Evolutionary conservation across 2,888 invertebrate species (phyloP).

Genomic region (Polyploca ridens): DNA sequence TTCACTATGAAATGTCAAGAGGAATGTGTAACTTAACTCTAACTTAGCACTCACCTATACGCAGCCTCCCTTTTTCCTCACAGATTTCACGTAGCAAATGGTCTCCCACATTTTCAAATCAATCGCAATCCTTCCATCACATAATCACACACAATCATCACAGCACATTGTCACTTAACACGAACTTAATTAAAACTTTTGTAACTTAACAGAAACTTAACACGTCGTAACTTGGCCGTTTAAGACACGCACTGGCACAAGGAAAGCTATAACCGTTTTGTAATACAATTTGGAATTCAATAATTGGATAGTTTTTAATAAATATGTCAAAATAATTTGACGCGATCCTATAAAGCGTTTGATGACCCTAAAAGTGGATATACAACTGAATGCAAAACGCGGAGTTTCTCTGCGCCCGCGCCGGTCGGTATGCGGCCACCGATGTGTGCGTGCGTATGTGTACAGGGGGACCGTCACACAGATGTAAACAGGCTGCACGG

Average conservation of each 20-base stretch:
- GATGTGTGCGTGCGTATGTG: constrained; percentile 52
- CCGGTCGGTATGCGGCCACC: constrained; percentile 70
- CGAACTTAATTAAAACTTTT: constrained; percentile 38
- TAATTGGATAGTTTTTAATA: constrained; percentile 20
- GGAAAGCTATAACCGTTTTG: neutral
- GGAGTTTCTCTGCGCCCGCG: constrained; percentile 75
- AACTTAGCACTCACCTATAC: constrained; percentile 60
- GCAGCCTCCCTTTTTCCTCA: constrained; percentile 74
- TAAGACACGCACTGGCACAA: neutral
- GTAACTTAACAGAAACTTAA: constrained; percentile 42
- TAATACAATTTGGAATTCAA: constrained; percentile 1
- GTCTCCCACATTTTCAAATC: constrained; percentile 73
- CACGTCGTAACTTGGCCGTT: constrained; percentile 31
- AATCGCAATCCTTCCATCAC: constrained; percentile 62
- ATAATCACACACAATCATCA: constrained; percentile 45
- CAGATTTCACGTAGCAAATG: constrained; percentile 75
- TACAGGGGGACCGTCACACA: constrained; percentile 50
- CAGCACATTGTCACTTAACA: constrained; percentile 53
- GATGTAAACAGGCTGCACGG: constrained; percentile 68
- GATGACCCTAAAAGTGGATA: constrained; percentile 78
- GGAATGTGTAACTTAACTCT: constrained; percentile 23
- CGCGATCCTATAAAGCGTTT: constrained; percentile 72
- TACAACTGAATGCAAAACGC: constrained; percentile 80
- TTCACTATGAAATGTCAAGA: no score
- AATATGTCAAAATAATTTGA: constrained; percentile 53